Conservation (phyloP, 2,797 vertebrate genomes). For the Pantherophis alleghaniensis region DNA sequence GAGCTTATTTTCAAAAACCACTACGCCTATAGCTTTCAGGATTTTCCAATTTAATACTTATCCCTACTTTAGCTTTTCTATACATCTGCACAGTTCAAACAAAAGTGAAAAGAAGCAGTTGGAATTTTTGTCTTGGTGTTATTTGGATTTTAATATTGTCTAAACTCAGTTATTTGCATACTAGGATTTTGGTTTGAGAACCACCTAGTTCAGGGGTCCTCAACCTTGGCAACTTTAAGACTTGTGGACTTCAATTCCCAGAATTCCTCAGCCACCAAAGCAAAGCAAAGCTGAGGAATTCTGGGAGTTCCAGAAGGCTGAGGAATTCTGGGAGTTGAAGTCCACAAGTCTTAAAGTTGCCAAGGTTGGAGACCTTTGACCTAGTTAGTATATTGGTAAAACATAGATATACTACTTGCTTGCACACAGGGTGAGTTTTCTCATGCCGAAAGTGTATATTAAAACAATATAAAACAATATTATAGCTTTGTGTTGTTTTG, state of each 20-base stretch:
- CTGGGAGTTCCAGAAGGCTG: too few species aligned
- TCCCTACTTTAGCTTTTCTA: neutral
- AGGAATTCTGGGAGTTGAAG: too few species aligned
- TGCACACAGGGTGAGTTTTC: neutral
- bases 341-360: too few species aligned
- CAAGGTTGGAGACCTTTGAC: too few species aligned
- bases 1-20: neutral
- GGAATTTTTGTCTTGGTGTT: neutral
- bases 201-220: neutral
- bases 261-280: too few species aligned
- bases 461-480: neutral
- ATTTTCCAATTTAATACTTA: neutral
- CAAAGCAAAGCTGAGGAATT: too few species aligned
- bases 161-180: neutral
- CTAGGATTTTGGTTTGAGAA: neutral
- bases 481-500: neutral
- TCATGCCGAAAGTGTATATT: neutral
- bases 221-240: too few species aligned
- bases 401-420: neutral
- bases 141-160: neutral
- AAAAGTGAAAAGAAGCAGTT: neutral
- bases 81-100: neutral
- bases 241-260: too few species aligned
- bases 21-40: neutral
- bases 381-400: neutral